These are phyloP conservation scores for Norana najaformis DNA, from an alignment of 2,888 invertebrate genomes.

Conservation along the genomic window DNA sequence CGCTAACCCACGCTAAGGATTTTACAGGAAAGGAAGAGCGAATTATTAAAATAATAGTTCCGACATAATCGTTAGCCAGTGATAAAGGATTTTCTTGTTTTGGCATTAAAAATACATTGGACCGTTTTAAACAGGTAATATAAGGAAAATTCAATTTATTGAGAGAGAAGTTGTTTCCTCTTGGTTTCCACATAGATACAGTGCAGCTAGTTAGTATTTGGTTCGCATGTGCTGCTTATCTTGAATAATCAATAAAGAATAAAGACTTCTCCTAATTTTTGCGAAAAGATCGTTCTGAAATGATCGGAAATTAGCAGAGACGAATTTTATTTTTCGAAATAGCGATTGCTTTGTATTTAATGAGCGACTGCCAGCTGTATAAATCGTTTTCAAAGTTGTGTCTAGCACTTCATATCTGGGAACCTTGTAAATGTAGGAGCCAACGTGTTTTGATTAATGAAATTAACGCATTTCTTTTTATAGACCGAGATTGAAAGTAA, in stretches of 20 bases:
- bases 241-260: neutral
- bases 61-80: neutral
- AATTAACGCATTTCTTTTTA: neutral
- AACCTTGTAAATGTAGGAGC: neutral
- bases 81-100: neutral
- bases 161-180: neutral
- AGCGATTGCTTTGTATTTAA: neutral
- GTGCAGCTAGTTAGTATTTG: neutral
- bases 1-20: constrained; percentile 5
- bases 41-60: neutral
- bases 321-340: neutral
- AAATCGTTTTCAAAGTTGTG: too few species aligned
- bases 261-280: neutral
- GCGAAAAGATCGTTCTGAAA: neutral
- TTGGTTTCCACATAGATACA: neutral
- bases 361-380: too few species aligned
- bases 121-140: neutral
- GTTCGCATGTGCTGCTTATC: neutral
- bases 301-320: neutral
- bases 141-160: neutral
- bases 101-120: neutral
- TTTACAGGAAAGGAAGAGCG: neutral
- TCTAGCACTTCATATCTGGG: too few species aligned
- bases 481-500: neutral
- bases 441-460: neutral